Evolutionary conservation across 2,113 vertebrate genomes (phyloP), one percentile per base, ranked within the genome.

Genomic region (Xenopus laevis): DNA sequence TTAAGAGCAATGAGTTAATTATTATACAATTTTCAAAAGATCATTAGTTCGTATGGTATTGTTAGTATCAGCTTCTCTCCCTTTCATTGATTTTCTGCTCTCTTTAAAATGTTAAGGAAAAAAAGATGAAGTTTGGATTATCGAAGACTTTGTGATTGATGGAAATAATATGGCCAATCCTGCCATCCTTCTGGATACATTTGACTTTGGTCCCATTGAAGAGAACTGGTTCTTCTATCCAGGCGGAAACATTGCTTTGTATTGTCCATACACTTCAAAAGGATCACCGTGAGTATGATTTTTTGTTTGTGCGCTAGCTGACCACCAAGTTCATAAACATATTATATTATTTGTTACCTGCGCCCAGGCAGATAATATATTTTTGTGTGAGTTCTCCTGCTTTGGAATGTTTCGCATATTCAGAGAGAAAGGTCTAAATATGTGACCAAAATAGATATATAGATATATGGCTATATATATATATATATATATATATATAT

Each of bases 101-200:
- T 44, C 68, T 78, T 75, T 72, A 40, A 40, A 40, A 40, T 76
- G 11, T 77, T 80, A 79, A 99, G 97, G 97, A 78, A 98, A 98
- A 83, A 99, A 97, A 84, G 96, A 98, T 86, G 96, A 99, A 82
- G 95, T 98, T 68, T 99, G 97, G 97, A 95, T 98, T 79, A 90
- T 99, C 71, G 97, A 99, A 87, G 92, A 99, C 82, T 93, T 99
- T 82, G 94, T 98, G 79, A 95, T 98, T 59, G 95, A 98, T 76
- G 97, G 97, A 69, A 96, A 94, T 84, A 93, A 93, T 40, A 44
- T 95, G 59, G 92, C 95, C 83, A 97, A 94, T 82, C 89, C 93
- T 1, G 80, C 91, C 0, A 87, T 96, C 77, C 90, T 99, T 68
- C 83, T 92, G 74, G 97, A 99, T 87, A 93, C 90, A 0, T 99